These are phyloP conservation scores for Leptosomus discolor DNA, from an alignment of 2,113 vertebrate species.

Conservation along the genomic window DNA sequence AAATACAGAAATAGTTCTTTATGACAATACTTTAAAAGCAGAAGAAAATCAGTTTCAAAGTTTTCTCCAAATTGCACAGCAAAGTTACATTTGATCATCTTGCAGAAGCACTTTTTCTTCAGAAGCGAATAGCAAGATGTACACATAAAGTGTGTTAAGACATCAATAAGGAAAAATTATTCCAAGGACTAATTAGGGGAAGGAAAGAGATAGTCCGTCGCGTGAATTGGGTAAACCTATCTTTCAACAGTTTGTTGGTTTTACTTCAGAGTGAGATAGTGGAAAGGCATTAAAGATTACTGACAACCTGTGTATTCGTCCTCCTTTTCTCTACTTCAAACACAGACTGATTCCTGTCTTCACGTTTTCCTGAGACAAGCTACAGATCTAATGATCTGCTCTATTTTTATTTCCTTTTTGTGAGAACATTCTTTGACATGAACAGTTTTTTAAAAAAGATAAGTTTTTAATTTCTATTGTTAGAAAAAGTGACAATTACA, in stretches of 20 bases:
- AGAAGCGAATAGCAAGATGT: not conserved
- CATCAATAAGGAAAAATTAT: not conserved
- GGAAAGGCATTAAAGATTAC: slow-evolving; percentile 5
- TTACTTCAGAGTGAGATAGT: not conserved
- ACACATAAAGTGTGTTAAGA: not conserved
- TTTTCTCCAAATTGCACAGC: not conserved
- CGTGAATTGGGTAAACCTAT: not conserved
- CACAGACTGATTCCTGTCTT: not conserved
- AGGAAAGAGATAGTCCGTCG: not conserved
- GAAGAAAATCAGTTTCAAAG: not conserved
- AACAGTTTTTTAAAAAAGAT: not conserved
- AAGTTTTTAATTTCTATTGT: not conserved
- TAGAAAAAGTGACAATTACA: not conserved
- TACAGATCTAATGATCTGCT: slow-evolving; percentile 38
- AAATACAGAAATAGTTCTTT: not conserved
- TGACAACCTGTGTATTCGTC: not conserved
- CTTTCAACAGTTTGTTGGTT: not conserved
- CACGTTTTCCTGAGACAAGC: slow-evolving; percentile 2
- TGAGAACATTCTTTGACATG: not conserved
- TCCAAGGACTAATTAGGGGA: not conserved
- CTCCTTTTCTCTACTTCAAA: slow-evolving; percentile 27
- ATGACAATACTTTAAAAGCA: not conserved
- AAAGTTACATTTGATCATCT: not conserved
- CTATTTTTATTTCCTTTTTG: slow-evolving; percentile 17
- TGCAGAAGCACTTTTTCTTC: not conserved